phyloP scores from a whole-genome alignment of 2,113 vertebrate genomes.

The Mobula birostris region DNA sequence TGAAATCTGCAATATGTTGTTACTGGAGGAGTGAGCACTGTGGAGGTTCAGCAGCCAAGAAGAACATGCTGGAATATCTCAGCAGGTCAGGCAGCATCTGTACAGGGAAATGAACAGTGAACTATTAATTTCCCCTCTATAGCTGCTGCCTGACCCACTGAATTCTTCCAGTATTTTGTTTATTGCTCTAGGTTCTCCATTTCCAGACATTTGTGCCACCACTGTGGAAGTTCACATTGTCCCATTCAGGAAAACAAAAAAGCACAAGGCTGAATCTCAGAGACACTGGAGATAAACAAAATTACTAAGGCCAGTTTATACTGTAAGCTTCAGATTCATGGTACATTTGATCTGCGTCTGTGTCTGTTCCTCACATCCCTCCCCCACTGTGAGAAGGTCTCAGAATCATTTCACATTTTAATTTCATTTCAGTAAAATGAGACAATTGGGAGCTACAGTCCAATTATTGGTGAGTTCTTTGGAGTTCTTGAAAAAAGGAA shows the following conservation, averaged over 20 bases:
- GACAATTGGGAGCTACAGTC: background rate
- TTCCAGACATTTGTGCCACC: background rate
- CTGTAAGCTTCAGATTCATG: no score
- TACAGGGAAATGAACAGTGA: no score
- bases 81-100: no score
- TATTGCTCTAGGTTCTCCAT: no score
- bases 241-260: background rate
- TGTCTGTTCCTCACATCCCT: background rate
- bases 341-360: no score
- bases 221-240: background rate
- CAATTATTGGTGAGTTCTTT: background rate
- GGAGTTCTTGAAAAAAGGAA: background rate
- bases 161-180: no score
- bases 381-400: background rate
- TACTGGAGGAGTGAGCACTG: background rate
- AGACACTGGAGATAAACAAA: no score
- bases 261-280: no score
- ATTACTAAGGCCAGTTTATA: no score
- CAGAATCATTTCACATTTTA: background rate
- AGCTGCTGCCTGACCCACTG: no score
- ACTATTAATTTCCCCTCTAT: no score
- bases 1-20: background rate
- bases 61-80: no score
- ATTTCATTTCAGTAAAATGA: background rate
- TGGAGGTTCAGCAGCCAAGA: background rate